Conservation (phyloP, 2,113 vertebrate genomes). For the Alouatta palliata region DNA sequence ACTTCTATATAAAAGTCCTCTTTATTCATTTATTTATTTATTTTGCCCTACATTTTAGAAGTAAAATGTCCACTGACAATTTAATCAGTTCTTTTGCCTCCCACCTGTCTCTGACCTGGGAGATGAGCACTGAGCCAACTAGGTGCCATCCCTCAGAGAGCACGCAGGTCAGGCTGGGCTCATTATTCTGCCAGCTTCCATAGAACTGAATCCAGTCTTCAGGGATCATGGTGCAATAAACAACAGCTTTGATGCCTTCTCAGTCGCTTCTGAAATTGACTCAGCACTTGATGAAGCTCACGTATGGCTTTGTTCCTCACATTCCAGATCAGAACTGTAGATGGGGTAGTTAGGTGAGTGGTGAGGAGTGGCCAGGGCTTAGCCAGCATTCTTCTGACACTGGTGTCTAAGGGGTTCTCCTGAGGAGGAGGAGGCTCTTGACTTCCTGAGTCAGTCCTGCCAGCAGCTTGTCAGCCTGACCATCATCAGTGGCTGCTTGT, state of each 20-base stretch:
- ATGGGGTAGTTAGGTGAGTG: no score
- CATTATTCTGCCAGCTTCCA: background rate
- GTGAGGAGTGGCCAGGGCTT: background rate
- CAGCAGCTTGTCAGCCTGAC: background rate
- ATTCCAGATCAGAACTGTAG: background rate
- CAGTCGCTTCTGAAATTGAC: conserved; percentile 2
- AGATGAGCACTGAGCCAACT: background rate
- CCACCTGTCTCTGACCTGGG: no score
- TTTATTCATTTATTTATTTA: background rate
- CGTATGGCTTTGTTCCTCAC: background rate
- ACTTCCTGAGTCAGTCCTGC: background rate
- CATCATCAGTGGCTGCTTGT: background rate
- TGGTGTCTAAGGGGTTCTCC: fast-evolving
- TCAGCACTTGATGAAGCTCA: background rate
- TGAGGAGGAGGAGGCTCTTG: fast-evolving
- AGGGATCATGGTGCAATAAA: conserved; percentile 26
- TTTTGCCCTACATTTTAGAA: background rate
- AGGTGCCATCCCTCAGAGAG: background rate
- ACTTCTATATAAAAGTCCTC: background rate
- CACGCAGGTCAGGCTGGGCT: background rate
- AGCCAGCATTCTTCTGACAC: background rate
- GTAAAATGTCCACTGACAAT: background rate
- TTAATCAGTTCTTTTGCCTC: background rate
- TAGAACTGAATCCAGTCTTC: background rate
- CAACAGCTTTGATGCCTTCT: background rate